A percentile compares a stretch with the other conserved stretches of the same genome.
Evolutionary conservation across 2,888 invertebrate species (phyloP).

Genomic region (Cryptosula pallasiana): DNA sequence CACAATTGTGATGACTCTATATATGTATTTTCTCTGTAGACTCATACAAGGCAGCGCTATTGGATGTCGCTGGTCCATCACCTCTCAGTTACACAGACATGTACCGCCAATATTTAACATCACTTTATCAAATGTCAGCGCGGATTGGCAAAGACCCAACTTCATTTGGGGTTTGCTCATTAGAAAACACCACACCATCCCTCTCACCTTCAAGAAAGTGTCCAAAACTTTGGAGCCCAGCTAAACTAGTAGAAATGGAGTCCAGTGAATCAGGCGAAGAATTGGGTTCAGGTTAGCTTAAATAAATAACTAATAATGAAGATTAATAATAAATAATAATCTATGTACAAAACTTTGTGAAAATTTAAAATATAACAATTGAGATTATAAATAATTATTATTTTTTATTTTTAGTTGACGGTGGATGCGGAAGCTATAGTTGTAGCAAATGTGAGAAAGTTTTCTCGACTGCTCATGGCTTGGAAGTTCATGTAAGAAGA

Average conservation of each 20-base stretch:
- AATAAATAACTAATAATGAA: too few relatives aligned
- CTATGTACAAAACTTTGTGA: too few relatives aligned
- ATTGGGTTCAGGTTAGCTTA: not conserved
- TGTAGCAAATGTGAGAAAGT: slow-evolving; percentile 96
- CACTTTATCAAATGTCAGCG: slow-evolving; percentile 10
- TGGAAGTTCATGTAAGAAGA: slow-evolving; percentile 91
- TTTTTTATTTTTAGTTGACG: not conserved
- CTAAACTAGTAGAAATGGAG: slow-evolving; percentile 1
- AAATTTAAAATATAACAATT: too few relatives aligned
- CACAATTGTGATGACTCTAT: too few relatives aligned
- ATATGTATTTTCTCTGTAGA: not conserved
- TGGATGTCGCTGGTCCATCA: not conserved
- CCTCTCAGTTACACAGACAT: not conserved
- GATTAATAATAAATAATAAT: too few relatives aligned
- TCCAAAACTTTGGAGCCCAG: slow-evolving; percentile 21
- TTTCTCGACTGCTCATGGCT: slow-evolving; percentile 94
- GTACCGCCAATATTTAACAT: slow-evolving; percentile 7
- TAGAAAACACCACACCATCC: not conserved
- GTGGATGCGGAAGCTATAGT: slow-evolving; percentile 69
- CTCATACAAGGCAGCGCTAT: not conserved
- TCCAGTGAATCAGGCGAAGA: slow-evolving; percentile 21
- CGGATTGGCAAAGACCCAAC: not conserved
- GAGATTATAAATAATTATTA: too few relatives aligned
- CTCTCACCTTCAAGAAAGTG: not conserved
- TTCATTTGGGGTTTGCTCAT: not conserved